These are phyloP conservation scores for Echeneis naucrates DNA, from an alignment of 2,797 vertebrate species.

Conservation along the genomic window DNA sequence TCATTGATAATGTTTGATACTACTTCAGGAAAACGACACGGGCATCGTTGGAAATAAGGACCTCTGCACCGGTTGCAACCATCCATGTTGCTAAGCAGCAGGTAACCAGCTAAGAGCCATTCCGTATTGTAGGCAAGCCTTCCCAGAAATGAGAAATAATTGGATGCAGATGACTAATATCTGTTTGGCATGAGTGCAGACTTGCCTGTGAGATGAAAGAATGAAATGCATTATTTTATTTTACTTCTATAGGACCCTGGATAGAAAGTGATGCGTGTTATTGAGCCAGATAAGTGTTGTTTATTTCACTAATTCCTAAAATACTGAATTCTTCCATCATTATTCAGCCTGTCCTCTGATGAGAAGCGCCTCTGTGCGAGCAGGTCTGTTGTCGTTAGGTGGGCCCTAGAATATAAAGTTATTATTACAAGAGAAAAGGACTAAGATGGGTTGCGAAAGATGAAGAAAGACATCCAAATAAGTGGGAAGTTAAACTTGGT, in stretches of 20 bases:
- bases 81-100: slow-evolving; percentile 79
- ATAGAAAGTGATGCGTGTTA: neutral
- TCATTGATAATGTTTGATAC: slow-evolving; percentile 24
- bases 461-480: neutral
- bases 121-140: slow-evolving; percentile 38
- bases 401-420: neutral
- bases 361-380: neutral
- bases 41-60: slow-evolving; percentile 41
- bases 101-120: slow-evolving; percentile 50
- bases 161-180: slow-evolving; percentile 71
- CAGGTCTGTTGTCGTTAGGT: neutral
- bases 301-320: neutral
- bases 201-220: slow-evolving; percentile 34
- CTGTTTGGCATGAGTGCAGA: slow-evolving; percentile 51
- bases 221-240: slow-evolving; percentile 31
- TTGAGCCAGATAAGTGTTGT: neutral
- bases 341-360: neutral
- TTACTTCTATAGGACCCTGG: slow-evolving; percentile 9
- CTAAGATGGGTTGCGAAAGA: neutral
- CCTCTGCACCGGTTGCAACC: slow-evolving; percentile 23
- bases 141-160: slow-evolving; percentile 66
- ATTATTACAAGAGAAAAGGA: neutral
- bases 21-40: slow-evolving; percentile 50
- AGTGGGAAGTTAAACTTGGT: neutral
- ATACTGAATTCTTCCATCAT: neutral